Conservation (phyloP, 2,888 invertebrate species). For the Lasioglossum malachurum region DNA sequence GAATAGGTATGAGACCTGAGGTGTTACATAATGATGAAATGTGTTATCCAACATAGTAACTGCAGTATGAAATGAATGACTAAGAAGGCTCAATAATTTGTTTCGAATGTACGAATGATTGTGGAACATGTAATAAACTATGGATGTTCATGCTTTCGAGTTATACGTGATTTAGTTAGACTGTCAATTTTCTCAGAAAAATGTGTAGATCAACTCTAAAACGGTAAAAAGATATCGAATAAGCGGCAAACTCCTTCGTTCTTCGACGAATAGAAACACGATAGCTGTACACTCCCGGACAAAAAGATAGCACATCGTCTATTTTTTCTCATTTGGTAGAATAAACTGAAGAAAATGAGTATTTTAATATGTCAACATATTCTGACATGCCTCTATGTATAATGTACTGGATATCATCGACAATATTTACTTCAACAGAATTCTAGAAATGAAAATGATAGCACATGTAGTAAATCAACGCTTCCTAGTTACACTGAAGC, state of each 20-base stretch:
- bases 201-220: not conserved
- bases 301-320: no score
- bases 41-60: not conserved
- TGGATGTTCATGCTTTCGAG: not conserved
- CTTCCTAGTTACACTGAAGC: no score
- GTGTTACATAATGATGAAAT: not conserved
- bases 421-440: no score
- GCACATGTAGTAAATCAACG: no score
- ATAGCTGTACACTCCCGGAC: not conserved
- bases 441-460: no score
- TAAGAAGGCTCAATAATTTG: not conserved
- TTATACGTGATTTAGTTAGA: not conserved
- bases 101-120: not conserved
- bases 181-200: not conserved
- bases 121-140: not conserved
- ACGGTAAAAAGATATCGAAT: not conserved
- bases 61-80: not conserved
- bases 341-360: no score
- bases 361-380: no score
- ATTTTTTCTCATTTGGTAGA: no score
- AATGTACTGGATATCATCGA: no score
- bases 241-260: not conserved
- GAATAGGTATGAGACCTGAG: not conserved
- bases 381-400: no score
- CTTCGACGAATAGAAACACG: not conserved